Base-by-base conservation (phyloP, 2,888 invertebrate genomes). In the Urechis unicinctus region DNA sequence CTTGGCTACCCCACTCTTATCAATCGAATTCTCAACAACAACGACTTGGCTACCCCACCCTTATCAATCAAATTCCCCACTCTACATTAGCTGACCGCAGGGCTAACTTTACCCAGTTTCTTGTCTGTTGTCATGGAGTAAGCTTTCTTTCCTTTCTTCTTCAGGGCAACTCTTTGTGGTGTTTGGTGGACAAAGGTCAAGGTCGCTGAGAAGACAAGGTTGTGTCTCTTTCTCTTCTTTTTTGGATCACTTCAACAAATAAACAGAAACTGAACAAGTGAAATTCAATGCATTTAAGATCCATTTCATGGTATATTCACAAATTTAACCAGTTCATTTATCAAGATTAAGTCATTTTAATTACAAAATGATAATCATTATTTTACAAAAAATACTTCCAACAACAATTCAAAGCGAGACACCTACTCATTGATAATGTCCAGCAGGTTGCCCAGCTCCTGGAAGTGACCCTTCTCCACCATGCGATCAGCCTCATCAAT, bases 401-500 rank as follows among this genome's bases (percentile, higher is more conserved):
- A 45, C 21, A 21, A n/a, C n/a, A n/a, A n/a, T n/a, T n/a, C n/a
- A n/a, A n/a, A n/a, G n/a, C 6, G 47, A 22, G 4, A 48, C 26
- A 53, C 55, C 29, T 44, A 58, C 57, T 9, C 79, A 76, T 96
- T 94, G 4, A 97, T 81, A 0, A 86, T 80, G 63, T 88, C 88
- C 3, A 98, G 74, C 42, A 98, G 79, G 17, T 86, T 83, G 25
- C 88, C 84, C 1, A 98, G 77, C 79, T 99, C 97, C 62, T 89
- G 87, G 76, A 97, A 98, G 75, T 98, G 97, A 0, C 93, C 93
- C 64, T 86, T 87, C 74, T 98, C 97, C 21, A 97, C 81, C 97
- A 99, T 97, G 58, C 98, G 84, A 78, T 99, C 98, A 0, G 97
- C 96, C 81, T 99, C 98, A 78, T 99, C 98, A 0, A 91, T 93